Conservation (phyloP, 2,888 invertebrate genomes). For the Cheilosia soror region DNA sequence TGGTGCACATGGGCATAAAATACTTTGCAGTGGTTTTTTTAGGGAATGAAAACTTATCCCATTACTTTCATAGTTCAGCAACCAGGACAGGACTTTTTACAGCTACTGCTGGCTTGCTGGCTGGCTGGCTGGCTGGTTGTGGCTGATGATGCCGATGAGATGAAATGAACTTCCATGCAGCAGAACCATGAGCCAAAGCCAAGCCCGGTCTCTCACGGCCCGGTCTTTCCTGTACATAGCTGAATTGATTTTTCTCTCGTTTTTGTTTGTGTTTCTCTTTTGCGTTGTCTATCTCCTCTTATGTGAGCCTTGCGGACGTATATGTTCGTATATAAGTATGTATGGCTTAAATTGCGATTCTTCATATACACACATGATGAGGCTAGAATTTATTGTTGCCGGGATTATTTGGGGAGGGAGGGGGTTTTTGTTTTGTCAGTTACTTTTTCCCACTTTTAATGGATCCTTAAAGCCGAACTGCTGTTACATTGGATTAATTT, state of each 20-base stretch:
- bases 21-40: constrained; percentile 66
- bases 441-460: constrained; percentile 67
- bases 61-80: constrained; percentile 63
- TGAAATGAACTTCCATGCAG: constrained; percentile 60
- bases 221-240: constrained; percentile 70
- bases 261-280: constrained; percentile 43
- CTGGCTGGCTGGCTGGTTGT: constrained; percentile 11
- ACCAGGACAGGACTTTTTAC: constrained; percentile 8
- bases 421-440: constrained; percentile 64
- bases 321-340: background rate
- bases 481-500: constrained; percentile 53
- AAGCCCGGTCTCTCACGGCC: constrained; percentile 60
- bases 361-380: constrained; percentile 47
- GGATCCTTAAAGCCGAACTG: constrained; percentile 72
- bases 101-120: constrained; percentile 9
- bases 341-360: constrained; percentile 65
- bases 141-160: constrained; percentile 53
- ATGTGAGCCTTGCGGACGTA: constrained; percentile 56
- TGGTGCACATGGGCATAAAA: constrained; percentile 60
- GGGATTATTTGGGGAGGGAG: background rate
- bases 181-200: constrained; percentile 32
- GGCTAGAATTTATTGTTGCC: constrained; percentile 19
- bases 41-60: constrained; percentile 70
- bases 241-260: constrained; percentile 70
- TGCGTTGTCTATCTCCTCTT: constrained; percentile 21